Conservation (phyloP, 2,888 invertebrate genomes). For the Leptothorax acervorum region DNA sequence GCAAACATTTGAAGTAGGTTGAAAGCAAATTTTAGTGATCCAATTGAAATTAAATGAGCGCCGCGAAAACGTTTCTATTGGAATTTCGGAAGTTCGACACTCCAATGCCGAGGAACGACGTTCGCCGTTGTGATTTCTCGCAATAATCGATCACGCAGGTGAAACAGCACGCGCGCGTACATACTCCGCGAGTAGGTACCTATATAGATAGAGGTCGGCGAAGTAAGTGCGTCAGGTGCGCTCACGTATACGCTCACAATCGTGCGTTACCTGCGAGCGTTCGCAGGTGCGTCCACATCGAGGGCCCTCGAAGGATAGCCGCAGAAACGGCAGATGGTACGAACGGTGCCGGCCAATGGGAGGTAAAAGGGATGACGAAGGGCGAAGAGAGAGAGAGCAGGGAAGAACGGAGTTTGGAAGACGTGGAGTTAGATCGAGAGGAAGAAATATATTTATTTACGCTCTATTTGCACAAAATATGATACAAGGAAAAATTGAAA, state of each 20-base stretch:
- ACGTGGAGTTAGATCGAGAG: conserved; percentile 4
- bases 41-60: not conserved
- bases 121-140: conserved; percentile 20
- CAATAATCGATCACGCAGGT: conserved; percentile 40
- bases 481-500: not conserved
- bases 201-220: conserved; percentile 55
- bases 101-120: not conserved
- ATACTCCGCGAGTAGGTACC: not conserved
- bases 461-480: not conserved
- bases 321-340: conserved; percentile 47
- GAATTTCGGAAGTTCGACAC: not conserved
- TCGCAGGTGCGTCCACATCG: conserved; percentile 46
- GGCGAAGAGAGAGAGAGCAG: conserved; percentile 29
- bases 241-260: conserved; percentile 41
- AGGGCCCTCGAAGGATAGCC: conserved; percentile 50
- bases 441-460: not conserved
- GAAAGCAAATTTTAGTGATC: not conserved
- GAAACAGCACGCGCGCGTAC: conserved; percentile 30
- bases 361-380: conserved; percentile 45
- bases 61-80: not conserved
- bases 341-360: conserved; percentile 37
- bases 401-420: conserved; percentile 18
- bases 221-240: conserved; percentile 64
- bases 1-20: not conserved
- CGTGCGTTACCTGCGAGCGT: conserved; percentile 42